Evolutionary conservation across 2,113 vertebrate species (phyloP), one percentile per base, ranked within the genome.

Genomic region (Prionailurus viverrinus): DNA sequence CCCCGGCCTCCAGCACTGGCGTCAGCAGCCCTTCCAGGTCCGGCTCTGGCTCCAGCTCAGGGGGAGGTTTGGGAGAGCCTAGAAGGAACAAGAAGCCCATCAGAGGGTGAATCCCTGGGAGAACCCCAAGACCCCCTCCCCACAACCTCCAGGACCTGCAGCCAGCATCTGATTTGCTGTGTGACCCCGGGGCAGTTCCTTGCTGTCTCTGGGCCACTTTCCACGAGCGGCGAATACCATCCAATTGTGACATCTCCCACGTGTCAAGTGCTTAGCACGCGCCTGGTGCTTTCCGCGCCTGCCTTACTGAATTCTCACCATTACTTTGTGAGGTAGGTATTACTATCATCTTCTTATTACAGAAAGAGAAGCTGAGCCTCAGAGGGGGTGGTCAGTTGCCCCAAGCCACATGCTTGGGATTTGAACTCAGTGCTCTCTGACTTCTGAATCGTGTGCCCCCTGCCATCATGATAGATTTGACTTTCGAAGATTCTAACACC

Each of bases 11-110:
- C 1, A 93, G 55, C 13, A 98, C 98, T 0, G 96, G 97, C 0
- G 96, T 69, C 45, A 99, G 96, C 33, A 99, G 96, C 48, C 94
- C 98, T 96, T 99, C 99, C 15, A 99, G 92, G 94, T 99, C 99
- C 0, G 99, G 98, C 11, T 99, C 99, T 0, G 98, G 86, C 41
- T 99, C 98, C 33, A 96, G 84, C 78, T 95, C 58, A 0, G 25
- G 0, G 0, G 80, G 61, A 66, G 74, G 45, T 7, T 76, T 96
- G 41, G 94, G 18, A 66, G 65, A 4, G 79, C 90, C 89, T 97
- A 1, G 71, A 31, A 51, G 31, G 89, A 97, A 65, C 45, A 91
- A 94, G 27, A 89, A 6, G 8, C n/a, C 51, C n/a, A 53, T 97
- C 84, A 97, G 83, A 48, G 55, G 16, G 36, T 3, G 45, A 9